A percentile compares a stretch with the other conserved stretches of the same genome.
Conservation (phyloP, 2,888 invertebrate species). For the Osedax fenrisi region DNA sequence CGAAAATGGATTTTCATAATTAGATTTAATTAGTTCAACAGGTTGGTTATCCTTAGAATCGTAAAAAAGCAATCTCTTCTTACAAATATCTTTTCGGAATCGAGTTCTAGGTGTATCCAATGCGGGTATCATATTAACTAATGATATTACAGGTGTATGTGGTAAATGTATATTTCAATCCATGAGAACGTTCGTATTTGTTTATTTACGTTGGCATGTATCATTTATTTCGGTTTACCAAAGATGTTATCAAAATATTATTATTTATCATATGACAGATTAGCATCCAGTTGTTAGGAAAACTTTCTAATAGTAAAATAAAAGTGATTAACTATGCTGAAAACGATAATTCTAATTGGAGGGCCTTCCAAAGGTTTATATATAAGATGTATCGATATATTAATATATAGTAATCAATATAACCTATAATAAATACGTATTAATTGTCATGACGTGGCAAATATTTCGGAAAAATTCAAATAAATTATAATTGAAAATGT, state of each 20-base stretch:
- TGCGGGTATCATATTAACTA: neutral
- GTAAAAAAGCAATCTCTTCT: conserved; percentile 1
- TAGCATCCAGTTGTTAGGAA: no score
- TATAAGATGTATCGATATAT: conserved; percentile 8
- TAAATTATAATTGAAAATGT: neutral
- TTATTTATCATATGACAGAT: neutral
- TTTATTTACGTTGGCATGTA: conserved; percentile 3
- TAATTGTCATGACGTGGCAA: conserved; percentile 2
- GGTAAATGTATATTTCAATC: no score
- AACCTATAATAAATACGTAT: no score
- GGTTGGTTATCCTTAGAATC: neutral
- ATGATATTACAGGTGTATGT: no score
- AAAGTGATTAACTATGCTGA: conserved; percentile 46
- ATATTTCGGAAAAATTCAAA: neutral
- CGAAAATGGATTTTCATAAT: no score
- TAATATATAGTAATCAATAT: no score
- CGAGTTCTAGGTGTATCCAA: conserved; percentile 4
- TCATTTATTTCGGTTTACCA: neutral
- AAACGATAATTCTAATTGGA: conserved; percentile 77
- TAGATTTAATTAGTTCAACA: no score
- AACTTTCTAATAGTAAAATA: no score
- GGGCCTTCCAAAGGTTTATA: conserved; percentile 77
- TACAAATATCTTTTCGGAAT: conserved; percentile 14
- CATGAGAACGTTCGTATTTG: neutral
- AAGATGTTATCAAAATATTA: neutral